A percentile compares a stretch with the other conserved stretches of the same genome.
phyloP scores from a whole-genome alignment of 2,888 invertebrate genomes.

The Machimus rusticus region DNA sequence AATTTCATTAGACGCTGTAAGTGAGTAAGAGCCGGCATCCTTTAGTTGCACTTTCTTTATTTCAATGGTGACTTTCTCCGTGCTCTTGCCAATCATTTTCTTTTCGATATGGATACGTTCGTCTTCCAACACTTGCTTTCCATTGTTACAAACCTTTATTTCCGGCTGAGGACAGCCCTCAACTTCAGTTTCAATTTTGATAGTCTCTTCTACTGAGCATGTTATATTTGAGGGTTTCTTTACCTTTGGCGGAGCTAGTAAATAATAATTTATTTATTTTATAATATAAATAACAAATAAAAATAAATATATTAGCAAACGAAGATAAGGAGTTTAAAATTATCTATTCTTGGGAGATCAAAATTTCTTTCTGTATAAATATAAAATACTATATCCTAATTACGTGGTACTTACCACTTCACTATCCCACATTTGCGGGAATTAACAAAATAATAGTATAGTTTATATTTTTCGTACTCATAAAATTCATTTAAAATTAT shows the following conservation, averaged over 20 bases:
- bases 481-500: neutral
- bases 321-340: no score
- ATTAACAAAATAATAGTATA: no score
- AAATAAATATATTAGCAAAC: no score
- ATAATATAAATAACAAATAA: no score
- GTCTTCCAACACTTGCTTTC: slow-evolving; percentile 76
- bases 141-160: slow-evolving; percentile 88
- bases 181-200: slow-evolving; percentile 82
- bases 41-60: slow-evolving; percentile 76
- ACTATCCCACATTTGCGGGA: no score
- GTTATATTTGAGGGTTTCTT: slow-evolving; percentile 80
- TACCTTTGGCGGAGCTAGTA: slow-evolving; percentile 80
- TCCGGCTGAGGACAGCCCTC: slow-evolving; percentile 85
- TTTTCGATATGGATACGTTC: slow-evolving; percentile 73
- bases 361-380: no score
- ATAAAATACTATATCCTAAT: no score
- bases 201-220: slow-evolving; percentile 74
- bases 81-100: slow-evolving; percentile 65
- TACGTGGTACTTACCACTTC: no score
- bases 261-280: neutral
- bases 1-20: slow-evolving; percentile 81
- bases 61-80: slow-evolving; percentile 72
- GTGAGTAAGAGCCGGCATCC: slow-evolving; percentile 87
- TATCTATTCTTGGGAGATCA: no score
- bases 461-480: neutral